Percentiles rank a stretch among this genome's conserved stretches.
phyloP scores from a whole-genome alignment of 64 coral and sea anemone genomes.

The Trachythela sp. region DNA sequence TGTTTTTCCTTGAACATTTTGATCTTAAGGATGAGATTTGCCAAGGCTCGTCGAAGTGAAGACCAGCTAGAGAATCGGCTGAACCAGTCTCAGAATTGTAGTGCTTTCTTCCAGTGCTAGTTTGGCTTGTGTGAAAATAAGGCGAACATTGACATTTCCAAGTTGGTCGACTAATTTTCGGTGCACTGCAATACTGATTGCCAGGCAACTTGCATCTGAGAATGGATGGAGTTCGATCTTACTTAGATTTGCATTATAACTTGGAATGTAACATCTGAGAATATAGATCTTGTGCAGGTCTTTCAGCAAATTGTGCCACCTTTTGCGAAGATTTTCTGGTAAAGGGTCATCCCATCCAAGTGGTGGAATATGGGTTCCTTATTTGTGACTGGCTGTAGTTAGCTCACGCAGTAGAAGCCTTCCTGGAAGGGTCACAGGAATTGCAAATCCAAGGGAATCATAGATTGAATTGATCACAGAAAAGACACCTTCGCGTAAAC shows the following conservation, averaged over 20 bases:
- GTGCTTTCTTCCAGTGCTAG: too few relatives aligned
- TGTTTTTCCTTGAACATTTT: too few relatives aligned
- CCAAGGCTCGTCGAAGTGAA: too few relatives aligned
- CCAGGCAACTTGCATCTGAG: too few relatives aligned
- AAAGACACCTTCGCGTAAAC: neutral
- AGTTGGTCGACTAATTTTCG: neutral
- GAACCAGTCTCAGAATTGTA: too few relatives aligned
- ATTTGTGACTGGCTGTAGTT: too few relatives aligned
- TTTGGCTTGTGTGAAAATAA: too few relatives aligned
- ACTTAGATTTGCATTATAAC: too few relatives aligned
- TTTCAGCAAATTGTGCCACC: neutral
- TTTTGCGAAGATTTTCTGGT: neutral
- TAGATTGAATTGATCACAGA: neutral
- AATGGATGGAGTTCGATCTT: too few relatives aligned
- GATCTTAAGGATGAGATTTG: too few relatives aligned
- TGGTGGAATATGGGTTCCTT: neutral
- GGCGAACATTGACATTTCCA: neutral
- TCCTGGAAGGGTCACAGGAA: neutral
- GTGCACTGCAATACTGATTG: neutral
- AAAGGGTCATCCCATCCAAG: neutral
- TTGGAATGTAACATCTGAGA: neutral
- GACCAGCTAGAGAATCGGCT: too few relatives aligned
- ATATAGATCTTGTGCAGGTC: neutral
- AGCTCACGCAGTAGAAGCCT: neutral
- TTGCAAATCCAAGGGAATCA: neutral